These are phyloP conservation scores for Hirtodrosophila duncani DNA, from an alignment of 2,888 invertebrate genomes.

Conservation along the genomic window DNA sequence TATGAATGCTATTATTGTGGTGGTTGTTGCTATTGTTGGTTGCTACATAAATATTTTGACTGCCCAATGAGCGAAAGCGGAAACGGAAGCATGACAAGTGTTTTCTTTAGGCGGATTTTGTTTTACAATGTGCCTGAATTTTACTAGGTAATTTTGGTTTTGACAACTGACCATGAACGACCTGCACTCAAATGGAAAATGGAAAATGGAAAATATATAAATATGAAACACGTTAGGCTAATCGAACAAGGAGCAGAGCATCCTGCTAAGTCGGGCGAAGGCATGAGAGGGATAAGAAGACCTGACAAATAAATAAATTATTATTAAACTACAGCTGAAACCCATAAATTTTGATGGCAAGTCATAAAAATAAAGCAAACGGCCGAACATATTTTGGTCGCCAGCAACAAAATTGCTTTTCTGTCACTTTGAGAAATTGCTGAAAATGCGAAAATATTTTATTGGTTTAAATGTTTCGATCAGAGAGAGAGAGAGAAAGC, in stretches of 20 bases:
- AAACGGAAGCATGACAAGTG: conserved; percentile 30
- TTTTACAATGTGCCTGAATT: conserved; percentile 11
- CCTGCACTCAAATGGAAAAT: not conserved
- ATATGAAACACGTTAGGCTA: too few species aligned
- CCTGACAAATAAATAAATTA: conserved; percentile 8
- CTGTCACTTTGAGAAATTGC: not conserved
- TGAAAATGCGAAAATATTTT: not conserved
- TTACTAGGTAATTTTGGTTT: conserved; percentile 32
- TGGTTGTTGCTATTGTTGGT: conserved; percentile 18
- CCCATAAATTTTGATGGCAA: conserved; percentile 6
- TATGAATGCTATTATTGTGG: not conserved
- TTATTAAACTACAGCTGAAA: not conserved
- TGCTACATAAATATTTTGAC: conserved; percentile 49
- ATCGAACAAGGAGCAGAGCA: too few species aligned
- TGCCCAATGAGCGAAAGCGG: conserved; percentile 34
- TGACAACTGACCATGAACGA: conserved; percentile 13
- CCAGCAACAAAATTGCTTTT: conserved; percentile 2
- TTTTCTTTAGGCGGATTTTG: conserved; percentile 21
- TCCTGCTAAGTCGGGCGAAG: too few species aligned
- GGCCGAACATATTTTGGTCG: not conserved
- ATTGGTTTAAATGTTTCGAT: too few species aligned
- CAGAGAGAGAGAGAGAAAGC: too few species aligned
- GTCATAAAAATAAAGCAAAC: conserved; percentile 5
- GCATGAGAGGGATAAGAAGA: too few species aligned
- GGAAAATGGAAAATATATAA: too few species aligned